Evolutionary conservation across 2,888 invertebrate genomes (phyloP).

Genomic region (Pristionchus mayeri): DNA sequence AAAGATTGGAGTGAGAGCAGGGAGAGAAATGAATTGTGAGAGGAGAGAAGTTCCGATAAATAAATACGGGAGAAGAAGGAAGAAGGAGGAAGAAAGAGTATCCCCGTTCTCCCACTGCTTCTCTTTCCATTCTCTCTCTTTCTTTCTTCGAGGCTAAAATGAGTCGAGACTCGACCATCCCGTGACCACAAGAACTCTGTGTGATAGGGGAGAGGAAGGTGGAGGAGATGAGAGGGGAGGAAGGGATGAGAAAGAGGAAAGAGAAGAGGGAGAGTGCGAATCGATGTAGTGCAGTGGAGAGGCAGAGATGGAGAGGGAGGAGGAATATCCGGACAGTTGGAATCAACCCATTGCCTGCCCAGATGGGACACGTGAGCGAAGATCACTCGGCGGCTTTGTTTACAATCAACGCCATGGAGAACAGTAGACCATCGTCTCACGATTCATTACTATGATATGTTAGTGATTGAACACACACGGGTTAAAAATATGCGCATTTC

Average conservation of each 20-base stretch:
- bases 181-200: background rate
- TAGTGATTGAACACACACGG: slow-evolving; percentile 4
- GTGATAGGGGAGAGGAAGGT: background rate
- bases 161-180: background rate
- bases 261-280: slow-evolving; percentile 29
- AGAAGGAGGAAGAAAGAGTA: background rate
- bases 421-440: background rate
- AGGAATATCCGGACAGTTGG: background rate
- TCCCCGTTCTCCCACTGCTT: slow-evolving; percentile 22
- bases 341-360: background rate
- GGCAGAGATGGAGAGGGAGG: slow-evolving; percentile 39
- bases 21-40: background rate
- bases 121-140: background rate
- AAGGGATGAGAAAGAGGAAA: background rate
- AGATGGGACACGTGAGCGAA: slow-evolving; percentile 24
- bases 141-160: background rate
- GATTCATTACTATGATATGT: background rate
- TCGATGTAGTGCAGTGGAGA: background rate
- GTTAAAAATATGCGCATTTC: background rate
- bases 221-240: background rate
- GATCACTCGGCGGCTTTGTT: background rate
- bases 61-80: background rate
- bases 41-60: slow-evolving; percentile 4
- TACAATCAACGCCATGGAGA: background rate
- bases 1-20: slow-evolving; percentile 9